phyloP scores from a whole-genome alignment of 2,797 vertebrate species.

The Channa striata region DNA sequence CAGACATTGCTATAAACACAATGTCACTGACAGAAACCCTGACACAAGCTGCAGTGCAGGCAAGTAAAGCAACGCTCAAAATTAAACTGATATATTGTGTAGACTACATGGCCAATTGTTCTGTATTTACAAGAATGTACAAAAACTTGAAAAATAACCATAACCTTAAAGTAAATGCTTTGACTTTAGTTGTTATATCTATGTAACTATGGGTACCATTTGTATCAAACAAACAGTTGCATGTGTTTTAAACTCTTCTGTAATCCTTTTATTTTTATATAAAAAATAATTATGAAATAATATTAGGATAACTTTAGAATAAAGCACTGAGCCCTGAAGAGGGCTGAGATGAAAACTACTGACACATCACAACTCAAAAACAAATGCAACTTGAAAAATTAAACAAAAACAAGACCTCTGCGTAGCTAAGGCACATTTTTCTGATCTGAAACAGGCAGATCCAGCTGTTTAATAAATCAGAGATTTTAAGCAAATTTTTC shows the following conservation, averaged over 20 bases:
- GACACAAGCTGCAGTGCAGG: background rate
- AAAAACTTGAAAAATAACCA: background rate
- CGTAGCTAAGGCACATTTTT: conserved; percentile 52
- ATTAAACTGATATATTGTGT: background rate
- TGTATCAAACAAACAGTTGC: background rate
- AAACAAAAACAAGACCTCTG: conserved; percentile 29
- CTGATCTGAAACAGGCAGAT: conserved; percentile 53
- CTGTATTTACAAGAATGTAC: too few relatives aligned
- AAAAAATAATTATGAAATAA: conserved; percentile 16
- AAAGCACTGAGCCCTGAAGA: conserved; percentile 26
- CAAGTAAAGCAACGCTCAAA: background rate
- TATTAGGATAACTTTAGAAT: conserved; percentile 25
- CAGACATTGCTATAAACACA: too few relatives aligned
- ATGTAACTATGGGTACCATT: background rate
- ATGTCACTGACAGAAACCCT: background rate
- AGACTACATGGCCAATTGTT: too few relatives aligned
- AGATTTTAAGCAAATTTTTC: conserved; percentile 6
- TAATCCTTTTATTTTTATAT: background rate
- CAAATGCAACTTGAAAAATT: conserved; percentile 19
- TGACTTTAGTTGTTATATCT: conserved; percentile 1
- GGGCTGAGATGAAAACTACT: conserved; percentile 41
- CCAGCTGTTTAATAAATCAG: conserved; percentile 43
- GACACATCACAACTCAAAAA: conserved; percentile 31
- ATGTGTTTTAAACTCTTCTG: background rate
- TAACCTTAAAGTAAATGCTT: background rate